Base-by-base conservation (phyloP, 2,888 invertebrate genomes). In the Heliconius ethilla region DNA sequence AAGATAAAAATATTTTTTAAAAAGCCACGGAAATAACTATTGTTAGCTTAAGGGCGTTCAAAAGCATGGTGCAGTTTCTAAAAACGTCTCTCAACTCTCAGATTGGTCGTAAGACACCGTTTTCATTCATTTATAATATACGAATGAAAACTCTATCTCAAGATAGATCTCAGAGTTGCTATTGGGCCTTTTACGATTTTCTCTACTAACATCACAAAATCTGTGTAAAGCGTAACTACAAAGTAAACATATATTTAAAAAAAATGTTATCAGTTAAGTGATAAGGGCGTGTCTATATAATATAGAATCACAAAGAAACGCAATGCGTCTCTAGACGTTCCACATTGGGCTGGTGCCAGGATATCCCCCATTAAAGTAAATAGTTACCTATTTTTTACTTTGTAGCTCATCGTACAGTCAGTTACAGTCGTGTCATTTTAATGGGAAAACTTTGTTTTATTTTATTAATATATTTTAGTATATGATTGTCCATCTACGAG, bases 241-340 rank as follows among this genome's bases (percentile, higher is more conserved):
- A 59, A 59, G 22, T 22, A 62, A 62, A 62, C 3, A 11, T 62
- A 62, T 25, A 45, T 45, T 45, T 63, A 3, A 33, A 33, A 66
- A 22, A 13, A 13, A 67, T n/a, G 6, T 40, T 67, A 25, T 40
- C 25, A 69, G 0, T 25, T 9, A 25, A 40, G 7, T 25, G 25
- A 40, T 69, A 69, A 69, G 6, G 15, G 25, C 69, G 15, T 15
- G 40, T 11, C 33, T 37, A 25, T 4, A 40, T 25, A 40, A 69
- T 37, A 37, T 67, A 13, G 6, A 40, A 40, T n/a, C 11, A 25
- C n/a, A 40, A 67, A 67, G 33, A 29, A 78, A 78, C 75, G 79
- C 81, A 81, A 69, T 81, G 81, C 81, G 81, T 78, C 81, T 72
- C 59, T 78, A 76, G 66, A 40, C 65, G 69, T 11, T 22, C 37